Base-by-base conservation (phyloP, 2,888 invertebrate species). In the Fissipunctia ypsillon region DNA sequence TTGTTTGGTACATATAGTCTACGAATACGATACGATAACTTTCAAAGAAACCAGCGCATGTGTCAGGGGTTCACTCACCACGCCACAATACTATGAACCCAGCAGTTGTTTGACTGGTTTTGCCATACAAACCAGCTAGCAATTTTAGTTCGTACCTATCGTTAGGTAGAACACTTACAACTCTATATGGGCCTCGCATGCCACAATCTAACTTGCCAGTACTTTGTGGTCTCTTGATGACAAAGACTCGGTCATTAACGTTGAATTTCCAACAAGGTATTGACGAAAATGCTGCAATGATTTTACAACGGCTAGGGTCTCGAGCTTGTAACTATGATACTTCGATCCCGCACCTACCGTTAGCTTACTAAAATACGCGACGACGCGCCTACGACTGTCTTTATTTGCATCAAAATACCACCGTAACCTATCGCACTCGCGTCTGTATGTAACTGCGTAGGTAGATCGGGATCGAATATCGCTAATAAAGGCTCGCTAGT, bases 171-270 rank as follows among this genome's bases (percentile, higher is more conserved):
- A 28, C 28, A 28, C 4, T 54, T 14, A 52, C 7, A 52, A 56
- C 56, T 28, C 19, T 56, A 31, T 57, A 31, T 12, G 57, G 57
- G 22, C 31, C 57, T 31, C 57, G 28, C 57, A 57, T 57, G 12
- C 57, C 57, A 57, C 22, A 57, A 57, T 35, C 57, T 22, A 57
- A 35, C 22, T 57, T 57, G 57, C 57, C 57, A 22, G 57, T 57
- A 57, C 57, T 57, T 57, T 31, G 22, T 22, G 35, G 35, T 12
- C 22, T 57, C 22, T 57, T 57, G 31, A 57, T 57, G 5, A 22
- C 56, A 56, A 56, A 52, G 14, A 14, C 52, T 25, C 52, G 2
- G 7, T 52, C 52, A 52, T 52, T 25, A 14, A 52, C 25, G 6
- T n/a, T 25, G 16, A 52, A 52, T 9, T 48, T 48, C 22, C 56